Evolutionary conservation across 2,888 invertebrate genomes (phyloP).

Genomic region (Dolichomitus sp.): DNA sequence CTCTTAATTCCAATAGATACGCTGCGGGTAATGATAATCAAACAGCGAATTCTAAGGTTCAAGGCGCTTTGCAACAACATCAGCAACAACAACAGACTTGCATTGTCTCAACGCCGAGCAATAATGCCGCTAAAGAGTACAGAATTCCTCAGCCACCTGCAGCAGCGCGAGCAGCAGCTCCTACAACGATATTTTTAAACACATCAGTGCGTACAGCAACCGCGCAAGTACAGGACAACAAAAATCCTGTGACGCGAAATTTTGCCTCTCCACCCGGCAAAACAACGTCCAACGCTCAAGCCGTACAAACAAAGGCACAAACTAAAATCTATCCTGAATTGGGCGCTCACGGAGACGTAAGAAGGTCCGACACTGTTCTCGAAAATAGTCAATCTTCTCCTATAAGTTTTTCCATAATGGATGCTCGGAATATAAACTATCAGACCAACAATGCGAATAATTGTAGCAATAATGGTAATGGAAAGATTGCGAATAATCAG

Average conservation of each 20-base stretch:
- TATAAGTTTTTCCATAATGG: constrained; percentile 92
- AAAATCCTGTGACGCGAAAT: constrained; percentile 86
- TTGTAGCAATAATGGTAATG: constrained; percentile 73
- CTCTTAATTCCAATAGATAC: constrained; percentile 84
- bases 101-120: constrained; percentile 91
- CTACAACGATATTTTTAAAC: constrained; percentile 84
- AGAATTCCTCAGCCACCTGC: constrained; percentile 88
- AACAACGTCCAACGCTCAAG: constrained; percentile 62
- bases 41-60: constrained; percentile 79
- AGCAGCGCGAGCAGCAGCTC: constrained; percentile 84
- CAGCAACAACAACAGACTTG: constrained; percentile 91
- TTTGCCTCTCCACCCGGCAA: constrained; percentile 87
- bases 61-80: constrained; percentile 89
- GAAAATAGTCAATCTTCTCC: constrained; percentile 91
- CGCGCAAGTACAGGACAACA: constrained; percentile 81
- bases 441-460: constrained; percentile 86
- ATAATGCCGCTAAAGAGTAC: constrained; percentile 89
- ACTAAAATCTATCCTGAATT: constrained; percentile 93
- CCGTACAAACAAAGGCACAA: constrained; percentile 92
- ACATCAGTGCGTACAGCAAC: constrained; percentile 76
- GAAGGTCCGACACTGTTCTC: constrained; percentile 86
- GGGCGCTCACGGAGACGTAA: constrained; percentile 82
- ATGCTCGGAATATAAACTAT: constrained; percentile 90
- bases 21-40: constrained; percentile 85
- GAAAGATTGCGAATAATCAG: constrained; percentile 75